Base-by-base conservation (phyloP, 2,113 vertebrate genomes). In the Agapornis roseicollis region DNA sequence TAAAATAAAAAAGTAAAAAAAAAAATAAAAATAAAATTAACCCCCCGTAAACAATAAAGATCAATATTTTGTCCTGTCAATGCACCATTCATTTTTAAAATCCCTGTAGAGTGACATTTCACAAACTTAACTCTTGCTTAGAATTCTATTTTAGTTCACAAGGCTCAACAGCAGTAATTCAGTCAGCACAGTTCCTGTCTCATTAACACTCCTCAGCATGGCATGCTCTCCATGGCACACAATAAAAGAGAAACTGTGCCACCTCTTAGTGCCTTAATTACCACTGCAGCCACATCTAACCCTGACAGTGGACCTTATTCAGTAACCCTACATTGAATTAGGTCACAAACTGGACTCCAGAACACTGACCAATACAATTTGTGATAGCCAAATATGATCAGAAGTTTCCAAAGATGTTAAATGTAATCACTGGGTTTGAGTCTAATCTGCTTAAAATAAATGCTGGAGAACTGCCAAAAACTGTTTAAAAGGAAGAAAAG, bases 381-480 rank as follows among this genome's bases (percentile, higher is more conserved):
- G 63, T 0, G 8, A 71, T 10, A 87, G 56, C 28, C 63, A 90
- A 88, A 93, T 73, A 73, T 5, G 35, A 96, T 76, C 87, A 89
- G 42, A 95, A 95, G 50, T 95, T 94, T 91, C 90, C 79, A 61
- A 89, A 94, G 47, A 79, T 55, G 66, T 72, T 93, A 90, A 95
- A 96, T 90, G 73, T 83, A 97, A 92, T 94, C 82, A 91, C 68
- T 96, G 68, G 2, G 91, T 96, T 93, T 94, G 80, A 95, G 77
- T 93, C 80, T 96, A 86, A 95, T 94, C 74, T 95, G 73, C 70
- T 97, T 97, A 95, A 97, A 98, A 97, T 94, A 96, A 95, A 96
- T 97, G 85, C 74, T 88, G 80, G 91, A 95, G 50, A 86, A 79
- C 31, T 92, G 96, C 94, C 96, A 97, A 85, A 60, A 91, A 91